A percentile compares a stretch with the other conserved stretches of the same genome.
Conservation (phyloP, 2,888 invertebrate species). For the Diaperis boleti region DNA sequence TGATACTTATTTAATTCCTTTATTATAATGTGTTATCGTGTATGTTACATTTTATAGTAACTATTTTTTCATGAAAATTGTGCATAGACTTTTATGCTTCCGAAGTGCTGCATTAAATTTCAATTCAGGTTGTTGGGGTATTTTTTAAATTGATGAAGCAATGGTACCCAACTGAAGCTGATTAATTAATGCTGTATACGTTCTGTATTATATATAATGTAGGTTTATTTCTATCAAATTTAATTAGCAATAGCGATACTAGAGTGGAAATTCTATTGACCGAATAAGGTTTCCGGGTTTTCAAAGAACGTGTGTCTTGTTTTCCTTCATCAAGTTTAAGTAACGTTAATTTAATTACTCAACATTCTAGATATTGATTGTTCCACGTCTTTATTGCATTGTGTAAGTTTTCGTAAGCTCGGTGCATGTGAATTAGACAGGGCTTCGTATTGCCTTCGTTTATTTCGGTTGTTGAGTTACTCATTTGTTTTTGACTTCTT, state of each 20-base stretch:
- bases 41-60: too few species aligned
- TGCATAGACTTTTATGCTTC: too few species aligned
- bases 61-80: too few species aligned
- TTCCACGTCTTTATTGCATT: not conserved
- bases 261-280: slow-evolving; percentile 12
- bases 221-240: slow-evolving; percentile 2
- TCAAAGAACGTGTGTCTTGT: not conserved
- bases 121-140: too few species aligned
- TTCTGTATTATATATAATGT: not conserved
- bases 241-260: slow-evolving; percentile 1
- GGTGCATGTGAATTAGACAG: not conserved
- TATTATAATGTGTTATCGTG: too few species aligned
- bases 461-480: too few species aligned
- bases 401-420: not conserved
- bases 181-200: too few species aligned
- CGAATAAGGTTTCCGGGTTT: slow-evolving; percentile 1
- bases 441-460: not conserved
- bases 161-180: too few species aligned
- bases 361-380: not conserved
- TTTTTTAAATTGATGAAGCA: too few species aligned
- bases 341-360: not conserved
- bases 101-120: too few species aligned
- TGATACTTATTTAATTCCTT: too few species aligned
- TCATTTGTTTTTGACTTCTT: too few species aligned
- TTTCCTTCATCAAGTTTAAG: slow-evolving; percentile 1